phyloP scores from a whole-genome alignment of 2,797 vertebrate species.

The Lindbergichthys nudifrons region DNA sequence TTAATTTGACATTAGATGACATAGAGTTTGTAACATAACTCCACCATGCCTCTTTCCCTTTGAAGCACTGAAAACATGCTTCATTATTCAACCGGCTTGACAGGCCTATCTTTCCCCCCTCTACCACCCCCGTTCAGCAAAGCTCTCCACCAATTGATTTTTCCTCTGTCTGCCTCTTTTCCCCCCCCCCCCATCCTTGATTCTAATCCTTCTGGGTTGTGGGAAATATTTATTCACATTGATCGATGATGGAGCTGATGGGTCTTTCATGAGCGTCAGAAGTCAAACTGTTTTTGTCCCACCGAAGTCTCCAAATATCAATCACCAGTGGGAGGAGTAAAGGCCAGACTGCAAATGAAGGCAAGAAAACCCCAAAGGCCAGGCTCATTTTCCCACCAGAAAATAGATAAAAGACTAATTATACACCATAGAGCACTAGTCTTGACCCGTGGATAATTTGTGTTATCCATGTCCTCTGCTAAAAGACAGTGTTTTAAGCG shows the following conservation, averaged over 20 bases:
- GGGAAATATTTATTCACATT: conserved; percentile 88
- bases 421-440: conserved; percentile 32
- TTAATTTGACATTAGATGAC: conserved; percentile 63
- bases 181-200: conserved; percentile 52
- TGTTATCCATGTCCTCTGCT: conserved; percentile 24
- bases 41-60: conserved; percentile 62
- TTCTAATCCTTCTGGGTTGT: conserved; percentile 83
- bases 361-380: conserved; percentile 63
- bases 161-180: conserved; percentile 49
- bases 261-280: conserved; percentile 84
- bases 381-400: conserved; percentile 60
- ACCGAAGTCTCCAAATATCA: conserved; percentile 84
- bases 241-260: conserved; percentile 80
- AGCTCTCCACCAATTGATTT: conserved; percentile 83
- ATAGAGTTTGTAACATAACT: conserved; percentile 40
- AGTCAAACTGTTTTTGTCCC: conserved; percentile 83
- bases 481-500: conserved; percentile 34
- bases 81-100: conserved; percentile 78
- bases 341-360: conserved; percentile 70
- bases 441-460: conserved; percentile 51
- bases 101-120: conserved; percentile 41
- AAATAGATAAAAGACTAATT: conserved; percentile 35
- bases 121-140: conserved; percentile 65
- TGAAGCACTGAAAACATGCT: conserved; percentile 72
- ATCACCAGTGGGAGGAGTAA: conserved; percentile 67